Base-by-base conservation (phyloP, 2,888 invertebrate species). In the Drosophila melanocephala region DNA sequence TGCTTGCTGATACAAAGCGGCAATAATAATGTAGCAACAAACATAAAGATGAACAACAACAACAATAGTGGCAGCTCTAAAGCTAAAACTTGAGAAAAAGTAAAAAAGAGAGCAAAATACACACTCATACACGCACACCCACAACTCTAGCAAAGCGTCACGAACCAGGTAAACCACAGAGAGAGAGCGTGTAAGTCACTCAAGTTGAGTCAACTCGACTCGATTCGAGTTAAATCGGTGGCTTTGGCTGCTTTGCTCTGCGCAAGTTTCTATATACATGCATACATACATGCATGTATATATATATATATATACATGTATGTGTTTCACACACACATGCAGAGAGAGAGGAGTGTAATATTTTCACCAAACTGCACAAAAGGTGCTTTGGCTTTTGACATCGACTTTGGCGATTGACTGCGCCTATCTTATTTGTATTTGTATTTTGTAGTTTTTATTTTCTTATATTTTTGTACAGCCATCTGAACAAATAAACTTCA, bases 401-500 rank as follows among this genome's bases (percentile, higher is more conserved):
- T 26, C 28, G 50, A 63, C 47, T 30, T 37, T 39, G 33, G 33
- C n/a, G 35, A 52, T 47, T 47, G 22, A 26, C 47, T 47, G 47
- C 47, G 26, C 16, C 22, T 47, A 47, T 55, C 44, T 39, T 69
- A 51, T 60, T 56, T 56, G 30, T 60, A 56, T n/a, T 35, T 63
- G 14, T 32, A 10, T 19, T 58, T 16, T 50, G 16, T 47, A 53
- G 6, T 53, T 28, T 26, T n/a, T 52, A 5, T 35, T 14, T 56
- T 19, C 37, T 53, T 51, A 58, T 44, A 26, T 47, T 63, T 47
- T 64, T 73, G 73, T 74, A 70, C 70, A 66, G 68, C 72, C 62
- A 75, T 75, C 68, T 79, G 72, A 65, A 66, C 66, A 78, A 75
- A 78, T 77, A 71, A 60, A 68, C 50, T 35, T 52, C 63, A 74